A percentile compares a stretch with the other conserved stretches of the same genome.
phyloP scores from a whole-genome alignment of 2,888 invertebrate species.

The Syrphus vitripennis region DNA sequence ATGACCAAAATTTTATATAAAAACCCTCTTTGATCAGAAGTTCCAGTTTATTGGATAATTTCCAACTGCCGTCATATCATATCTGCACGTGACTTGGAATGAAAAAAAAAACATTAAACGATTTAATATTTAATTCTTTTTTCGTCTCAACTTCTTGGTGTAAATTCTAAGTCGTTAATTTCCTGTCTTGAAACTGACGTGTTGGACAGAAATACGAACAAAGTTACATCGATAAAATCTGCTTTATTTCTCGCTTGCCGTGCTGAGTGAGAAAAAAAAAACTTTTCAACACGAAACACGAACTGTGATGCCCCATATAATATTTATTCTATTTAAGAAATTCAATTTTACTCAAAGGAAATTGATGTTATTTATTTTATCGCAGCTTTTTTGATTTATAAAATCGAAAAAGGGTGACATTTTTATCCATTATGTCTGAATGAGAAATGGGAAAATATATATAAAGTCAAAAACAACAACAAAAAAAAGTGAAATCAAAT shows the following conservation, averaged over 20 bases:
- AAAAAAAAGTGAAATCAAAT: not conserved
- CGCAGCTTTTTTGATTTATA: not conserved
- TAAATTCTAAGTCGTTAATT: slow-evolving; percentile 21
- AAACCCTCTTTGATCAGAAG: too few relatives aligned
- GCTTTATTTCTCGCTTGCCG: not conserved
- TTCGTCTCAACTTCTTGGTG: not conserved
- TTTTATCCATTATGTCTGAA: not conserved
- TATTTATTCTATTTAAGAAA: not conserved
- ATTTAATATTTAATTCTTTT: not conserved
- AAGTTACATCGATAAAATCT: slow-evolving; percentile 21
- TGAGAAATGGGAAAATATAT: not conserved
- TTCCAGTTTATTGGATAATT: too few relatives aligned
- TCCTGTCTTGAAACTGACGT: slow-evolving; percentile 26
- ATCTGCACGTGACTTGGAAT: too few relatives aligned
- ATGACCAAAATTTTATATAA: too few relatives aligned
- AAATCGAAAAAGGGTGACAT: not conserved
- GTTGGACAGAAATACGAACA: not conserved
- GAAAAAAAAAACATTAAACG: not conserved
- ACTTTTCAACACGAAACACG: not conserved
- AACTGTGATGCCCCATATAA: not conserved
- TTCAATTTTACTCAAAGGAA: slow-evolving; percentile 4
- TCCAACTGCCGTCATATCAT: too few relatives aligned
- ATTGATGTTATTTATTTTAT: slow-evolving; percentile 20
- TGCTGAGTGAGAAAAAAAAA: not conserved
- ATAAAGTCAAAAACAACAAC: not conserved